These are phyloP conservation scores for Plectropomus leopardus DNA, from an alignment of 2,113 vertebrate genomes.

Conservation along the genomic window DNA sequence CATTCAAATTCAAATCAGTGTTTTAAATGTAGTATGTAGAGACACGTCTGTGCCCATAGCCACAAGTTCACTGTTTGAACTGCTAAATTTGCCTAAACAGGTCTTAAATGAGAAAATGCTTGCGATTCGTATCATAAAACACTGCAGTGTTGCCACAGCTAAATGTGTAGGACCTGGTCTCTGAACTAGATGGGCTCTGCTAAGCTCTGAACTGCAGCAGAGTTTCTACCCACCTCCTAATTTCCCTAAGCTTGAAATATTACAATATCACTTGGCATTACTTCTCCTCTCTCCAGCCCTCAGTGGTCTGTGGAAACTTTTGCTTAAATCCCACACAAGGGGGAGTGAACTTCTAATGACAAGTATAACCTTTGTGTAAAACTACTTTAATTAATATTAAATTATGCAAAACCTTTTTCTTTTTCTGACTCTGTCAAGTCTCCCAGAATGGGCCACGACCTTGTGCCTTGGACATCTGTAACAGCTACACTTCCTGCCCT, in stretches of 20 bases:
- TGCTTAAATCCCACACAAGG: background rate
- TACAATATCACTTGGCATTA: background rate
- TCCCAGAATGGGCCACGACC: slow-evolving; percentile 2
- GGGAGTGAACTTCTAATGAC: background rate
- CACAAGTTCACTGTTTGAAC: no score
- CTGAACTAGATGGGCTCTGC: background rate
- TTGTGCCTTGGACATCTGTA: slow-evolving; percentile 2
- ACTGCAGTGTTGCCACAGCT: background rate
- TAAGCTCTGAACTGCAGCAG: background rate
- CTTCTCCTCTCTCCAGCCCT: background rate
- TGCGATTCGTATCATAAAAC: background rate
- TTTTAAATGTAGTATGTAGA: no score
- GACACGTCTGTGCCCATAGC: no score
- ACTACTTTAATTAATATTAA: background rate
- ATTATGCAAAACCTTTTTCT: background rate
- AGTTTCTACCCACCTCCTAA: background rate
- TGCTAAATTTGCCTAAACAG: no score
- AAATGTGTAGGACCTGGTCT: background rate
- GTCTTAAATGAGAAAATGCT: background rate
- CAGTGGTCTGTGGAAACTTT: background rate
- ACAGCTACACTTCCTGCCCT: background rate
- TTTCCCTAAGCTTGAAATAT: background rate
- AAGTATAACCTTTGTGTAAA: background rate
- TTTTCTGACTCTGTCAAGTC: background rate
- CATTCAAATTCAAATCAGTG: no score